Evolutionary conservation across 2,113 vertebrate species (phyloP).

Genomic region (Cyprinodon tularosa): DNA sequence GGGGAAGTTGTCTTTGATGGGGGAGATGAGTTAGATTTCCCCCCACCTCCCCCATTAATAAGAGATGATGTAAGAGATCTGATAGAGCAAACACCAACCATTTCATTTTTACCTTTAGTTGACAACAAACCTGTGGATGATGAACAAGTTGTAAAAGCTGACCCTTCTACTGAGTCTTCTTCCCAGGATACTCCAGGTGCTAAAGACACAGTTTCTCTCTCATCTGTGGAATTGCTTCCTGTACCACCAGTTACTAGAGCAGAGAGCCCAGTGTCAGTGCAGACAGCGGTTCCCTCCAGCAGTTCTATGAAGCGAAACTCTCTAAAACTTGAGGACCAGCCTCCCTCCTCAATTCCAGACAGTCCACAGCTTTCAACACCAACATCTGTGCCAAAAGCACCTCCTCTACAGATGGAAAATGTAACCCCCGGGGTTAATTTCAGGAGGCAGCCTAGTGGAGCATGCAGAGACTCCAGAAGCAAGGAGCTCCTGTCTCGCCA

Average conservation of each 20-base stretch:
- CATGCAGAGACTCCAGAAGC: constrained; percentile 63
- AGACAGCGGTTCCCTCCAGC: constrained; percentile 1
- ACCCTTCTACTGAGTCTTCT: constrained; percentile 18
- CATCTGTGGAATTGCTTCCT: constrained; percentile 22
- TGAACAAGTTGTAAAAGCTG: constrained; percentile 3
- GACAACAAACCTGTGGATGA: constrained; percentile 7
- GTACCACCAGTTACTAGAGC: constrained; percentile 8
- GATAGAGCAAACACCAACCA: constrained; percentile 18
- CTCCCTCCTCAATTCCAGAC: constrained; percentile 2
- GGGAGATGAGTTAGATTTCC: constrained; percentile 85
- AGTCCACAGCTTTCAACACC: constrained; percentile 13
- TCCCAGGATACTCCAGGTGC: constrained; percentile 14
- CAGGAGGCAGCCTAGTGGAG: constrained; percentile 65
- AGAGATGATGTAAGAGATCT: constrained; percentile 45
- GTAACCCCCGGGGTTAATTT: constrained; percentile 67
- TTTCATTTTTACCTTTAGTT: constrained; percentile 11
- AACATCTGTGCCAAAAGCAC: constrained; percentile 13
- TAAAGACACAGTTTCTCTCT: constrained; percentile 23
- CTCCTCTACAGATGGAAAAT: constrained; percentile 55
- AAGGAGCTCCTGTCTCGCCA: constrained; percentile 80
- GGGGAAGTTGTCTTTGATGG: constrained; percentile 86
- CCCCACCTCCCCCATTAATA: constrained; percentile 72
- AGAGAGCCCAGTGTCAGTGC: constrained; percentile 18
- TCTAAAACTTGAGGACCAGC: constrained; percentile 45
- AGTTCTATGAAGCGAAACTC: constrained; percentile 12